Evolutionary conservation across 2,888 invertebrate genomes (phyloP).

Genomic region (Papilio elwesi): DNA sequence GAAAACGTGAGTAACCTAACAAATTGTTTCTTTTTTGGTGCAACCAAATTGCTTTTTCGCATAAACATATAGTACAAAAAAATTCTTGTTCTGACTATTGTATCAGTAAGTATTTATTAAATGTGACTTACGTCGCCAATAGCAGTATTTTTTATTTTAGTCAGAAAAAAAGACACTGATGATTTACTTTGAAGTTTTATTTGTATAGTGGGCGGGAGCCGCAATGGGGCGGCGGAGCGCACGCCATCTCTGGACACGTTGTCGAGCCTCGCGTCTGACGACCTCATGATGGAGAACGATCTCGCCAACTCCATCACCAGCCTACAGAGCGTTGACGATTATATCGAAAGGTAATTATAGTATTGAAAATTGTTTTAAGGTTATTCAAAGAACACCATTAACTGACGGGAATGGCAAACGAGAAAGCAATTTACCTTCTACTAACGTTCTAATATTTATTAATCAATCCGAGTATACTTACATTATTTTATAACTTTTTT

Average conservation of each 20-base stretch:
- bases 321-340: constrained; percentile 81
- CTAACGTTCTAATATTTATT: too few species aligned
- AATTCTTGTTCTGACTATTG: neutral
- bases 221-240: constrained; percentile 79
- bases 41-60: too few species aligned
- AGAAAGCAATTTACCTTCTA: too few species aligned
- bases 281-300: constrained; percentile 94
- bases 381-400: neutral
- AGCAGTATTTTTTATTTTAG: too few species aligned
- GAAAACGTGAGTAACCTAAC: constrained; percentile 64
- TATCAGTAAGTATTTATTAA: neutral
- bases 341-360: constrained; percentile 81
- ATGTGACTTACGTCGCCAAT: neutral
- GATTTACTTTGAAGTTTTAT: constrained; percentile 40
- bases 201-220: constrained; percentile 60
- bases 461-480: too few species aligned
- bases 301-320: constrained; percentile 85
- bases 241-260: constrained; percentile 91
- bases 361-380: neutral
- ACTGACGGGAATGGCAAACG: too few species aligned
- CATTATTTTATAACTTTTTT: too few species aligned
- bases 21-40: neutral
- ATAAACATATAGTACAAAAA: neutral
- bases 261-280: constrained; percentile 94
- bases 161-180: neutral